phyloP scores from a whole-genome alignment of 2,888 invertebrate species.

The Drosophila nr. fundita region DNA sequence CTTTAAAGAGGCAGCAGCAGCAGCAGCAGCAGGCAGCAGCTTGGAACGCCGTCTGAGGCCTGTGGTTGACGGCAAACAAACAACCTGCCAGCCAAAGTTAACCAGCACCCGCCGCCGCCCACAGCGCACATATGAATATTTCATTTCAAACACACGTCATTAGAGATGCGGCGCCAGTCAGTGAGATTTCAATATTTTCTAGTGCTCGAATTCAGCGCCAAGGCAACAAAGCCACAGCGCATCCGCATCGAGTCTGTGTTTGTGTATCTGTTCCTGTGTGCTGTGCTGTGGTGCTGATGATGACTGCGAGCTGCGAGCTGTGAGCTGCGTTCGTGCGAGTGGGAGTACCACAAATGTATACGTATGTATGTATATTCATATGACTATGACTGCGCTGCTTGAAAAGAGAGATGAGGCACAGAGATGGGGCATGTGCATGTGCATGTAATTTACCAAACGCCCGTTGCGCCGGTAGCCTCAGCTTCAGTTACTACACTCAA shows the following conservation, averaged over 20 bases:
- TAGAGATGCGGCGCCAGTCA: conserved; percentile 76
- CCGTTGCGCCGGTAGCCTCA: conserved; percentile 53
- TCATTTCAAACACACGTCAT: conserved; percentile 80
- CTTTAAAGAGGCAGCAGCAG: conserved; percentile 62
- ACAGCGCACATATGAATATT: conserved; percentile 71
- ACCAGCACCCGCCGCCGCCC: conserved; percentile 2
- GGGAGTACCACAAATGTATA: conserved; percentile 11
- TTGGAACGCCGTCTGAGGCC: not conserved
- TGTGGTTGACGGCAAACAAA: conserved; percentile 23
- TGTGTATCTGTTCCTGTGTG: not conserved
- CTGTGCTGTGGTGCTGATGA: conserved; percentile 23
- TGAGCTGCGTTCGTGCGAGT: conserved; percentile 17
- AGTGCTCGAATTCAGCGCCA: conserved; percentile 59
- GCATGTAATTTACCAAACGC: conserved; percentile 77
- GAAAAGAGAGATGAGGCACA: conserved; percentile 28
- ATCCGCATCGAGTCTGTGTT: conserved; percentile 38
- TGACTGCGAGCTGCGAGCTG: conserved; percentile 15
- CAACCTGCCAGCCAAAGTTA: conserved; percentile 25
- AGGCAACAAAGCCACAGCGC: conserved; percentile 48
- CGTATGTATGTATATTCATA: not conserved
- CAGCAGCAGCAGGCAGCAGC: not conserved
- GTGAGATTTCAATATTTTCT: conserved; percentile 79
- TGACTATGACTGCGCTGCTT: conserved; percentile 15
- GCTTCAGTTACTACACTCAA: conserved; percentile 33
- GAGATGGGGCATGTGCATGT: conserved; percentile 43